Conservation (phyloP, 2,113 vertebrate species). For the Oostethus manadensis region DNA sequence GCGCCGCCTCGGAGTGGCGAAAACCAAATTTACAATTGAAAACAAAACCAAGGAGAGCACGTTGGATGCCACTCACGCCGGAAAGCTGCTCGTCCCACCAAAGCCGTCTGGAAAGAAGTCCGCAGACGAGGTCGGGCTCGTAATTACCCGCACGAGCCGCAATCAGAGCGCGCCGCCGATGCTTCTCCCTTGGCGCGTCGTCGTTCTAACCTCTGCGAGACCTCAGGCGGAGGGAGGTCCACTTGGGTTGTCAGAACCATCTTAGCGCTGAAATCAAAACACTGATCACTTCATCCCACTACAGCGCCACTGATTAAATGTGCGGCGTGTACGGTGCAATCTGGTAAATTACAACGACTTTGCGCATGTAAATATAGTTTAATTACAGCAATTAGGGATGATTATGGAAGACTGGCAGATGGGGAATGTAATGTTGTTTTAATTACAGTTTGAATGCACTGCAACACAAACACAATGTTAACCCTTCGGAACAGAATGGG, state of each 20-base stretch:
- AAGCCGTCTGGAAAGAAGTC: conserved; percentile 18
- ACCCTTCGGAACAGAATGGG: conserved; percentile 90
- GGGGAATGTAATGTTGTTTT: conserved; percentile 99
- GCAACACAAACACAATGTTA: conserved; percentile 99
- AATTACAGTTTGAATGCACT: conserved; percentile 99
- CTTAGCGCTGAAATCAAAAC: conserved; percentile 74
- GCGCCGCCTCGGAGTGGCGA: conserved; percentile 24
- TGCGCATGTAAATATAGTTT: conserved; percentile 99
- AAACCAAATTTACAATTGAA: conserved; percentile 40
- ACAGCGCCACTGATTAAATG: conserved; percentile 98
- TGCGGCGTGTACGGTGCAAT: conserved; percentile 97
- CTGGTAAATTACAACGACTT: conserved; percentile 99
- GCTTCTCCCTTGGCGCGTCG: conserved; percentile 78
- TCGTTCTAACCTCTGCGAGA: conserved; percentile 91
- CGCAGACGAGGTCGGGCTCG: conserved; percentile 70
- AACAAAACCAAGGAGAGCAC: conserved; percentile 37
- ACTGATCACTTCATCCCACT: conserved; percentile 93
- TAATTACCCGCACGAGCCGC: conserved; percentile 89
- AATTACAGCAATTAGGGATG: conserved; percentile 99
- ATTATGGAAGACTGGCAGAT: conserved; percentile 99
- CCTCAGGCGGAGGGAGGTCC: conserved; percentile 90
- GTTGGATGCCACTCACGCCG: conserved; percentile 34
- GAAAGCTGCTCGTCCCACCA: conserved; percentile 17
- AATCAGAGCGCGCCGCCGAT: conserved; percentile 89
- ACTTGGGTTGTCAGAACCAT: conserved; percentile 95